These are phyloP conservation scores for Syngnathus floridae DNA, from an alignment of 2,113 vertebrate species.

Conservation along the genomic window DNA sequence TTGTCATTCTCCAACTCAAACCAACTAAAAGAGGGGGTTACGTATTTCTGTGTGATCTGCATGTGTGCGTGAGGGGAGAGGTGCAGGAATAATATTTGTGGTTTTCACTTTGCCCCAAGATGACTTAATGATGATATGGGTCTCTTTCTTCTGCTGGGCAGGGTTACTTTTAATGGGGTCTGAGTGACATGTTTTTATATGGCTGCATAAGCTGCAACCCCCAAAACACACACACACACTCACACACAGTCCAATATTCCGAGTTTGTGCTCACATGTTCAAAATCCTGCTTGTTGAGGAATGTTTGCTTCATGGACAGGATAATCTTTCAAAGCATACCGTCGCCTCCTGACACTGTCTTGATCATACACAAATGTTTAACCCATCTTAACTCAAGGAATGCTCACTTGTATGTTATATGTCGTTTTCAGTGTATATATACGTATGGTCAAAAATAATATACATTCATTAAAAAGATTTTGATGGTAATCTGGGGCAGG, in stretches of 20 bases:
- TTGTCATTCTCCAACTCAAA: conserved; percentile 34
- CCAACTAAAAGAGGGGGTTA: conserved; percentile 16
- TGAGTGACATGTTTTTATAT: conserved; percentile 67
- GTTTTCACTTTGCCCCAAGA: conserved; percentile 50
- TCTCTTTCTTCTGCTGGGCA: conserved; percentile 59
- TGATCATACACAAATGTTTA: not conserved
- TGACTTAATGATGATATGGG: conserved; percentile 64
- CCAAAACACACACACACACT: conserved; percentile 15
- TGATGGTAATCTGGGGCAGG: not conserved
- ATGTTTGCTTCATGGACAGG: conserved; percentile 30
- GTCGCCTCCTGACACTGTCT: conserved; percentile 11
- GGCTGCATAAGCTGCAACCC: conserved; percentile 21
- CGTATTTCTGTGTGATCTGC: conserved; percentile 9
- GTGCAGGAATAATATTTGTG: conserved; percentile 65
- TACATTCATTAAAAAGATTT: not conserved
- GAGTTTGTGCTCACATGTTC: conserved; percentile 35
- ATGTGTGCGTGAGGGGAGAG: conserved; percentile 4
- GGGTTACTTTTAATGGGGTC: conserved; percentile 61
- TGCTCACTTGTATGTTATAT: not conserved
- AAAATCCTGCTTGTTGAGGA: conserved; percentile 29
- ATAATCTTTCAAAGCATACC: conserved; percentile 43
- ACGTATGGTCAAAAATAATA: conserved; percentile 3
- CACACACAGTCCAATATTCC: conserved; percentile 47
- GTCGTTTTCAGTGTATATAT: conserved; percentile 4
- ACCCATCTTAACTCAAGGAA: conserved; percentile 2